Evolutionary conservation across 1,140 invertebrate genomes (phyloP), one percentile per base, ranked within the genome.

Genomic region (Sycophila sp.): DNA sequence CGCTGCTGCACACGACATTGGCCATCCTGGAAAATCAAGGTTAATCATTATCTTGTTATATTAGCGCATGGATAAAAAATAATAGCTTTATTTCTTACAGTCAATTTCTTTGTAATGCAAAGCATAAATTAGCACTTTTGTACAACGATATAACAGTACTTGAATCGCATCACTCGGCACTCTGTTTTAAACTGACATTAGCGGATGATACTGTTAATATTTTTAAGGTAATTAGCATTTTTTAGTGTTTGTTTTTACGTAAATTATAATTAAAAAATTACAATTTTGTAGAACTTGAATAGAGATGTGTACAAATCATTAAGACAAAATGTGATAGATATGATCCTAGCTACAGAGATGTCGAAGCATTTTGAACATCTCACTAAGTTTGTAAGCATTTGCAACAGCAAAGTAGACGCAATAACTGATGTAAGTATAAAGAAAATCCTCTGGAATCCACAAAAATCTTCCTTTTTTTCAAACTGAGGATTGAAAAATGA

Each of bases 341-440:
- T 98, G 93, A 96, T 98, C 78, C 87, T 98, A 72, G 96, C 96
- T 15, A 98, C 96, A 4, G 96, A 98, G 85, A 98, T 98, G 94
- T 96, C 95, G 24, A 94, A 95, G 80, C 96, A 98, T 86, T 97
- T 96, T 85, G 95, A 98, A 83, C 95, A 98, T 83, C 87, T 98
- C 75, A 92, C 94, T 75, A 98, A 97, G 85, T 98, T 98, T 84
- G 92, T 95, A 40, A 95, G 94, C 82, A 91, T 94, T 7, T 94
- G 94, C 84, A 87, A 84, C 76, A 59, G 30, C 19, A 38, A 17
- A 5, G n/a, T n/a, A n/a, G 15, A 4, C 13, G 34, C n/a, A n/a
- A n/a, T n/a, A n/a, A n/a, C n/a, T n/a, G n/a, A n/a, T n/a, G n/a
- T n/a, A n/a, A n/a, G n/a, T n/a, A n/a, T n/a, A n/a, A n/a, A n/a